phyloP scores from a whole-genome alignment of 2,888 invertebrate species.

The Lithophane socia region DNA sequence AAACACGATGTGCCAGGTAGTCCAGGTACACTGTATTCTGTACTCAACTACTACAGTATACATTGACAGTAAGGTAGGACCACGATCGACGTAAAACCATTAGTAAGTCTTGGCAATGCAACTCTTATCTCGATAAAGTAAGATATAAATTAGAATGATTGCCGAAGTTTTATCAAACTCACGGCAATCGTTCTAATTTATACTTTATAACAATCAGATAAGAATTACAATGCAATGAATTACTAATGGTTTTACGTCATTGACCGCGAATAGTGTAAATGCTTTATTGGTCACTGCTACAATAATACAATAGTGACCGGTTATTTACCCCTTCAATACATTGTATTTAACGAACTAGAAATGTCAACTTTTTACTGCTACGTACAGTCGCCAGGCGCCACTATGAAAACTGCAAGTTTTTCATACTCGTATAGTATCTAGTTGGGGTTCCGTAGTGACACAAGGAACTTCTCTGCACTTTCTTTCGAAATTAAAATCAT shows the following conservation, averaged over 20 bases:
- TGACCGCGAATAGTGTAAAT: not conserved
- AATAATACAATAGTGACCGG: constrained; percentile 26
- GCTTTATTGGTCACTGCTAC: constrained; percentile 10
- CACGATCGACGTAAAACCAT: not conserved
- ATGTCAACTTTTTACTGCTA: constrained; percentile 46
- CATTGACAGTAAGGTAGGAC: not conserved
- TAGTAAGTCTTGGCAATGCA: not conserved
- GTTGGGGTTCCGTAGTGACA: constrained; percentile 27
- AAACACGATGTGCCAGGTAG: not conserved
- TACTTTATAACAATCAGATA: no score
- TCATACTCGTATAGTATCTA: constrained; percentile 30
- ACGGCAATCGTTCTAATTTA: no score
- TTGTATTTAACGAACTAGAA: constrained; percentile 23
- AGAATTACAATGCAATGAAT: no score
- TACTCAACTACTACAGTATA: not conserved
- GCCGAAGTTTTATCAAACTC: no score
- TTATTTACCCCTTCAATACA: constrained; percentile 24
- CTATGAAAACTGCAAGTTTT: constrained; percentile 44
- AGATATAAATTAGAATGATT: not conserved
- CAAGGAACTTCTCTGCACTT: not conserved
- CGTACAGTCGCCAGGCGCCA: constrained; percentile 36
- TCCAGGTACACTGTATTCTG: not conserved
- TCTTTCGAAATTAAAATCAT: not conserved
- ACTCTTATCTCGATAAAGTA: not conserved
- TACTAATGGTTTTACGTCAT: not conserved